Base-by-base conservation (phyloP, 2,888 invertebrate species). In the Anarsia innoxiella region DNA sequence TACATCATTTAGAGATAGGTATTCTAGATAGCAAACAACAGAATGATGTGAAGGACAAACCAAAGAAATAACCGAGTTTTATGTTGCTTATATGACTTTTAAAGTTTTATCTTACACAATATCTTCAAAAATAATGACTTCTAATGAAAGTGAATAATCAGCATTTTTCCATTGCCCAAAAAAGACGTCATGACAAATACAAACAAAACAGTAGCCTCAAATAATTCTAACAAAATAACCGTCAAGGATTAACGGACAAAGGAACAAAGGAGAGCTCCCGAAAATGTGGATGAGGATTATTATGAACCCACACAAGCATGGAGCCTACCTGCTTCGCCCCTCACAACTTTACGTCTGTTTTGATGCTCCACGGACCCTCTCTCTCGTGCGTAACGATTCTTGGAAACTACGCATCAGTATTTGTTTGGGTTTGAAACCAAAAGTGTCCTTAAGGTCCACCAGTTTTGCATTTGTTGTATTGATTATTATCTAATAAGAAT, bases 391-490 rank as follows among this genome's bases (percentile, higher is more conserved):
- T 40, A 41, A 42, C 41, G 44, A 40, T 45, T 41, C 43, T 38
- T 23, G 37, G 39, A 42, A 45, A 36, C 40, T 46, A 46, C 43
- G 36, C 36, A 40, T 29, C 36, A 25, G 26, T 14, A 15, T 33
- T 33, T 33, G 32, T 26, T 33, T 33, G 25, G 25, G 11, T 32
- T 28, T 32, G 40, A 44, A 43, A 42, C 31, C 25, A 38, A 41
- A 31, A 46, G 40, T 40, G 28, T 37, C 12, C 31, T 23, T n/a
- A 19, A 19, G 19, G 19, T 3, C 3, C 19, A 19, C 19, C 8
- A 8, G 19, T 5, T 8, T 19, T 8, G 4, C 19, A 19, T 19
- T 19, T 19, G 19, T 19, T 19, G 8, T 19, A 19, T n/a, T n/a
- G n/a, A n/a, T n/a, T n/a, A n/a, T n/a, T n/a, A n/a, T n/a, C n/a